A percentile compares a stretch with the other conserved stretches of the same genome.
Evolutionary conservation across 2,113 vertebrate genomes (phyloP).

Genomic region (Corydoras maculifer): DNA sequence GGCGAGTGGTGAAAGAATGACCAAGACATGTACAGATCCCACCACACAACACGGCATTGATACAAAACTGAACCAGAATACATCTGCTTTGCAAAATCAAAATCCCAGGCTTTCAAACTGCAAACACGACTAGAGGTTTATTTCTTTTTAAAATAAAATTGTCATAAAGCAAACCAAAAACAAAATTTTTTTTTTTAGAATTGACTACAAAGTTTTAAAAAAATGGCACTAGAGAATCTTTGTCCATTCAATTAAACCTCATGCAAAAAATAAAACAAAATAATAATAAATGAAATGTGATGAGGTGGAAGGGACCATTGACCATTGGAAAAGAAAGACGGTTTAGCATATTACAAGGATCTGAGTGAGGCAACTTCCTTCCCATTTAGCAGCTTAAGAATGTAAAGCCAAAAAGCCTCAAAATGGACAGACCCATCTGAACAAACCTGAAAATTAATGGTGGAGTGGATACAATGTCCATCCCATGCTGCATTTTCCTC

Average conservation of each 20-base stretch:
- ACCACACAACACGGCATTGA: background rate
- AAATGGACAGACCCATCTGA: no score
- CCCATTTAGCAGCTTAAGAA: slow-evolving; percentile 43
- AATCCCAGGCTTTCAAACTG: no score
- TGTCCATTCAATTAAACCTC: background rate
- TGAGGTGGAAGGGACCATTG: slow-evolving; percentile 14
- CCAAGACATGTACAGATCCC: slow-evolving; percentile 6
- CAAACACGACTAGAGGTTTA: no score
- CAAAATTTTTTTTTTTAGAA: no score
- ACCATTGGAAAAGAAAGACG: background rate
- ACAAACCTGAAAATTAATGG: no score
- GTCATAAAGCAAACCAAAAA: no score
- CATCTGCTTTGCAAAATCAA: no score
- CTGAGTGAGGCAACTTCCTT: slow-evolving; percentile 46
- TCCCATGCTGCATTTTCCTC: no score
- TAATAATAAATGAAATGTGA: background rate
- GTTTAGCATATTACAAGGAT: background rate
- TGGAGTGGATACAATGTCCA: no score
- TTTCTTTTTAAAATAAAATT: no score
- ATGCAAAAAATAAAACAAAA: slow-evolving; percentile 1
- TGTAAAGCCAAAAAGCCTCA: background rate
- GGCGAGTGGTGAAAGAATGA: slow-evolving; percentile 2
- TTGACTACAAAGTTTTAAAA: background rate
- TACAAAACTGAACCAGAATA: no score
- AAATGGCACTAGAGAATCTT: slow-evolving; percentile 39